Evolutionary conservation across 2,113 vertebrate species (phyloP).

Genomic region (Triplophysa dalaica): DNA sequence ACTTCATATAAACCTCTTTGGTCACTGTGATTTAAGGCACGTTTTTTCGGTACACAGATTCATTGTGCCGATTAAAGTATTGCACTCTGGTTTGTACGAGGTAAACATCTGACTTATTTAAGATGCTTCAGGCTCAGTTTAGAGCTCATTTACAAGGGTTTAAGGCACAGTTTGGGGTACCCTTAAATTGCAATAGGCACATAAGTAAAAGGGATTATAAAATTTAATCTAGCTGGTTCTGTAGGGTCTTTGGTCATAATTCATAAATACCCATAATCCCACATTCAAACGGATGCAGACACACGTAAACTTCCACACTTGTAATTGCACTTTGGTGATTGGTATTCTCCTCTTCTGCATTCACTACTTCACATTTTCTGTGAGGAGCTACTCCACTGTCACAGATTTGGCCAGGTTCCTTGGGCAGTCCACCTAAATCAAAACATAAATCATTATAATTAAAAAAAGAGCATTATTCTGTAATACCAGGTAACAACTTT

Average conservation of each 20-base stretch:
- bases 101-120: conserved; percentile 49
- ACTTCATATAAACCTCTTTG: conserved; percentile 19
- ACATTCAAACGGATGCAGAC: conserved; percentile 23
- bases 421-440: conserved; percentile 90
- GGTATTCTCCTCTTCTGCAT: conserved; percentile 41
- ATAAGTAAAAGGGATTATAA: conserved; percentile 10
- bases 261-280: conserved; percentile 52
- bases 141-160: conserved; percentile 7
- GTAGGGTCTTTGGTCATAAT: conserved; percentile 40
- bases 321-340: conserved; percentile 68
- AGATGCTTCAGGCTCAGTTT: neutral
- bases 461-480: neutral
- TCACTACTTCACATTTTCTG: conserved; percentile 15
- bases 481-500: too few relatives aligned
- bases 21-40: neutral
- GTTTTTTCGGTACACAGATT: neutral
- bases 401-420: conserved; percentile 97
- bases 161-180: conserved; percentile 54
- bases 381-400: conserved; percentile 84
- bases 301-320: conserved; percentile 51
- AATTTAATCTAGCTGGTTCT: conserved; percentile 24
- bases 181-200: conserved; percentile 44
- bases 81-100: conserved; percentile 48
- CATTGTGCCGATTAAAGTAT: conserved; percentile 42
- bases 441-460: conserved; percentile 36